phyloP scores from a whole-genome alignment of 1,140 invertebrate genomes.

The Neoseiulus cucumeris region DNA sequence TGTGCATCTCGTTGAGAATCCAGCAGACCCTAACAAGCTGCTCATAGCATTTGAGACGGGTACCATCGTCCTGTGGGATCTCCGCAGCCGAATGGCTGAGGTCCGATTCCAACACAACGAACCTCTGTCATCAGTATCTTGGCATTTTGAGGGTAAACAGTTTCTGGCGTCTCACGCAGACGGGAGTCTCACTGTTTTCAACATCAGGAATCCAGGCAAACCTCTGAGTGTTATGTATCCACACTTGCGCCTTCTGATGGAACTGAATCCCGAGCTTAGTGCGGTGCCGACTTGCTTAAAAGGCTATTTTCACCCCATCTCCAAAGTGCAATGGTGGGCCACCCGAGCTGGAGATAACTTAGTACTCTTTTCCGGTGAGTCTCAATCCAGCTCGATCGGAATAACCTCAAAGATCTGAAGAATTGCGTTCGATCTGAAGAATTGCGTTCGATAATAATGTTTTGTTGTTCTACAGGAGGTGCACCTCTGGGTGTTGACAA shows the following conservation, averaged over 20 bases:
- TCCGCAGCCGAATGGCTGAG: slow-evolving; percentile 57
- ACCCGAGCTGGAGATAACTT: slow-evolving; percentile 33
- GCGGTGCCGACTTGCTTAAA: neutral
- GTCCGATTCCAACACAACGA: slow-evolving; percentile 46
- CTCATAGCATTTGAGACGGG: slow-evolving; percentile 91
- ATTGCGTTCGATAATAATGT: too few relatives aligned
- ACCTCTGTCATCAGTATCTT: slow-evolving; percentile 60
- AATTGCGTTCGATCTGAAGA: too few relatives aligned
- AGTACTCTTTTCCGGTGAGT: slow-evolving; percentile 81
- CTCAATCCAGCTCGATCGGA: too few relatives aligned
- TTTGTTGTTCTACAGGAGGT: slow-evolving; percentile 12
- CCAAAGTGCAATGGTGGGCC: slow-evolving; percentile 84
- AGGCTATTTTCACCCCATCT: slow-evolving; percentile 38
- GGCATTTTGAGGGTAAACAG: slow-evolving; percentile 95
- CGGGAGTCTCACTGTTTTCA: slow-evolving; percentile 84
- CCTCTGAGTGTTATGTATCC: slow-evolving; percentile 62
- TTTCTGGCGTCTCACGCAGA: slow-evolving; percentile 91
- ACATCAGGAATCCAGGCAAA: slow-evolving; percentile 46
- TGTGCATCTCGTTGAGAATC: slow-evolving; percentile 85
- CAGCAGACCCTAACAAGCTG: slow-evolving; percentile 82
- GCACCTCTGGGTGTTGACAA: slow-evolving; percentile 1
- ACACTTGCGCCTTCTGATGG: slow-evolving; percentile 35
- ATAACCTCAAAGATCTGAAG: too few relatives aligned
- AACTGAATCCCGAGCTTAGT: neutral
- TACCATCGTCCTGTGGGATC: slow-evolving; percentile 84